Evolutionary conservation across 2,888 invertebrate genomes (phyloP).

Genomic region (Galerucella pusilla): DNA sequence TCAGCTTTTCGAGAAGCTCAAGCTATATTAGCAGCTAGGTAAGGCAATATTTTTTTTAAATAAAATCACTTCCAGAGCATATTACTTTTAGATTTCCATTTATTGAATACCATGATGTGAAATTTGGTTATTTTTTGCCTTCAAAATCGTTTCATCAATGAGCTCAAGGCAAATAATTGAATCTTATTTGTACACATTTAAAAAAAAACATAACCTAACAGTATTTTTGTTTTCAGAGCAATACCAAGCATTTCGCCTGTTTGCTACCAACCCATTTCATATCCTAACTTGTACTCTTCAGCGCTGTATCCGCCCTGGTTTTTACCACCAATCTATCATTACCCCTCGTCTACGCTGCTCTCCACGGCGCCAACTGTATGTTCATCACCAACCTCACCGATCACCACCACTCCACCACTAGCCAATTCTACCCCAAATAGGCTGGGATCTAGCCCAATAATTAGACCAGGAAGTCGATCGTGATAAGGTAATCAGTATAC

Average conservation of each 20-base stretch:
- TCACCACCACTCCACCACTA: constrained; percentile 26
- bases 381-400: constrained; percentile 37
- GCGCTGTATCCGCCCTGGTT: constrained; percentile 59
- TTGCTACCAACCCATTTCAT: constrained; percentile 52
- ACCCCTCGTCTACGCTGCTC: constrained; percentile 51
- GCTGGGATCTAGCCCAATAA: constrained; percentile 36
- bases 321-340: constrained; percentile 56
- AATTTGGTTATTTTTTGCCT: no score
- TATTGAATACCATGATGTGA: no score
- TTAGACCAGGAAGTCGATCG: constrained; percentile 54
- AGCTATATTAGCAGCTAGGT: constrained; percentile 57
- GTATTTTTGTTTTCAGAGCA: constrained; percentile 17
- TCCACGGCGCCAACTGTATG: constrained; percentile 52
- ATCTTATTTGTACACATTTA: neutral
- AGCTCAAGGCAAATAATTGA: neutral
- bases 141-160: no score
- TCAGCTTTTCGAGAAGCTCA: constrained; percentile 59
- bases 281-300: constrained; percentile 51
- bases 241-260: constrained; percentile 20
- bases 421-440: constrained; percentile 28
- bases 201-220: neutral
- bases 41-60: constrained; percentile 20
- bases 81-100: no score
- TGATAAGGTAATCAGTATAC: constrained; percentile 53
- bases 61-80: constrained; percentile 13